Evolutionary conservation across 2,797 vertebrate genomes (phyloP), one percentile per base, ranked within the genome.

Genomic region (Brotula barbata): DNA sequence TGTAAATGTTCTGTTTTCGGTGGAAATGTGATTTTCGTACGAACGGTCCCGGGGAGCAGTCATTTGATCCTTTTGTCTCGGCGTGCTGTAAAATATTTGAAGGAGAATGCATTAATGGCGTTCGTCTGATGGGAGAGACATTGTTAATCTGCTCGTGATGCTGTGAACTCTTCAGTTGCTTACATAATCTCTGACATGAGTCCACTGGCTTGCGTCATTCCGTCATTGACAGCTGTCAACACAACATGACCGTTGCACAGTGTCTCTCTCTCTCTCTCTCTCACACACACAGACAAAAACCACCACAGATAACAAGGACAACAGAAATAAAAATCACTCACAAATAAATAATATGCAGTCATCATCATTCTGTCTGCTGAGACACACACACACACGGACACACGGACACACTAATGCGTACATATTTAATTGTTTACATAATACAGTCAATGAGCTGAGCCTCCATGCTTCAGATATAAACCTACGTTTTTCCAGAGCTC

Each of bases 141-240:
- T 80, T 82, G 79, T 87, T 89, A 85, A 87, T 90, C 88, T 89
- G 82, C 71, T 83, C 77, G 70, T 87, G 83, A 84, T 80, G 83
- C 84, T 71, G 78, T 54, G 58, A 79, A 70, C 85, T 74, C 86
- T 89, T 88, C 91, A 88, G 72, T 76, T 83, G 67, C 88, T 93
- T 92, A 90, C 89, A 87, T 92, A 91, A 92, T 91, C 81, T 85
- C 73, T 78, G 83, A 88, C 87, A 90, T 87, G 87, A 85, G 84
- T 82, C 81, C 60, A 54, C 73, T 84, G 78, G 76, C 83, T 89
- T 89, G 84, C 86, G 78, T 91, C 91, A 92, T 85, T 85, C 80
- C 73, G 83, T 86, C 87, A 87, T 78, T 89, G 89, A 90, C 91
- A 91, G 89, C 91, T 91, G 90, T 91, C 90, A 87, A 72, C 85